Evolutionary conservation across 2,888 invertebrate genomes (phyloP), one percentile per base, ranked within the genome.

Genomic region (Agonopterix alstromeriana): DNA sequence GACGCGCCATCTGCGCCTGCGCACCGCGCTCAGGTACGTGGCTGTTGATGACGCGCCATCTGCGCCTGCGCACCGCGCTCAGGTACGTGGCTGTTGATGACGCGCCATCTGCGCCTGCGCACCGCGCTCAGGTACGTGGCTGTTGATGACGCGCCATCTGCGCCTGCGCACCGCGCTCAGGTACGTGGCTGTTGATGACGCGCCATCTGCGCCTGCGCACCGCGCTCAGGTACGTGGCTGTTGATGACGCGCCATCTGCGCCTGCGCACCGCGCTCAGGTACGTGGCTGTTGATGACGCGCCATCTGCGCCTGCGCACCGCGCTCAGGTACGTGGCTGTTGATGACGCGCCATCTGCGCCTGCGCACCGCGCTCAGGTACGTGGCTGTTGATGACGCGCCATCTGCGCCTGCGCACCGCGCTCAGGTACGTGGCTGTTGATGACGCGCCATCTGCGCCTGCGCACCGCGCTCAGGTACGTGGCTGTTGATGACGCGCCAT

Each of bases 401-500:
- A n/a, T n/a, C n/a, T n/a, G n/a, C n/a, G n/a, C n/a, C n/a, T n/a
- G n/a, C n/a, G n/a, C n/a, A n/a, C n/a, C n/a, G n/a, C n/a, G n/a
- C n/a, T n/a, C n/a, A n/a, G n/a, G n/a, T n/a, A n/a, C n/a, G n/a
- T n/a, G n/a, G n/a, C n/a, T n/a, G n/a, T n/a, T n/a, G n/a, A n/a
- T n/a, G n/a, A n/a, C n/a, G n/a, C n/a, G 98, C 82, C 96, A 97
- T 80, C 90, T 98, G 63, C 94, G 95, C 72, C 90, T 98, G 58
- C 92, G 94, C 50, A 85, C 92, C 63, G 97, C 98, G 35, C 94
- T 98, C 60, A 56, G 53, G 17, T 4, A 17, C 2, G 17, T 17
- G 17, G 14, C 17, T 17, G 17, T 1, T 17, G 17, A 17, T 17
- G 17, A 17, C 3, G 17, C 14, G 3, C n/a, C n/a, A n/a, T n/a